Evolutionary conservation across 2,113 vertebrate genomes (phyloP).

Genomic region (Pseudopodoces humilis): DNA sequence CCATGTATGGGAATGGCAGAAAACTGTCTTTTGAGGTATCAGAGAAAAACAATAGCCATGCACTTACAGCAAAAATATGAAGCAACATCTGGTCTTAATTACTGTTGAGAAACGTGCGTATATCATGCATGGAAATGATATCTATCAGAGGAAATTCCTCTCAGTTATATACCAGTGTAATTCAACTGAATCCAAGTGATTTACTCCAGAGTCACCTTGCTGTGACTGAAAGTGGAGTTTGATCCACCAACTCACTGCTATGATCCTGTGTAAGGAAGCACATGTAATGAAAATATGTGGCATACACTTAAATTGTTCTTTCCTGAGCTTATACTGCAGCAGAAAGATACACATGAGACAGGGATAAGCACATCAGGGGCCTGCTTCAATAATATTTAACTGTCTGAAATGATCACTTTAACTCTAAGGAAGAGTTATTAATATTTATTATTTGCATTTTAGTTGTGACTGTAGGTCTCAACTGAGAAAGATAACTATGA

Average conservation of each 20-base stretch:
- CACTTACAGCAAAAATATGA: background rate
- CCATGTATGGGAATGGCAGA: constrained; percentile 17
- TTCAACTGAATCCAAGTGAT: background rate
- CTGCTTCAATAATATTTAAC: background rate
- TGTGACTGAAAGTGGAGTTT: background rate
- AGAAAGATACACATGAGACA: background rate
- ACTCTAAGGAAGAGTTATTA: constrained; percentile 8
- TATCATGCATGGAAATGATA: constrained; percentile 30
- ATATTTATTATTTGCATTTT: constrained; percentile 50
- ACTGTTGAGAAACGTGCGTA: background rate
- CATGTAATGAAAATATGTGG: background rate
- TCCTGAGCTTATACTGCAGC: background rate
- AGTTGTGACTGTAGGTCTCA: background rate
- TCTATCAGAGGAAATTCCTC: constrained; percentile 55
- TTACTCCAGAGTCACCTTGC: constrained; percentile 16
- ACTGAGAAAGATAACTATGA: background rate
- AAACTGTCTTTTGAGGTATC: constrained; percentile 4
- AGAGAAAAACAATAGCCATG: background rate
- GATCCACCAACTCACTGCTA: background rate
- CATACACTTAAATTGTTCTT: background rate
- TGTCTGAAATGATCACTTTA: constrained; percentile 40
- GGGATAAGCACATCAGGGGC: background rate
- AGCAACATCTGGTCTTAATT: constrained; percentile 26
- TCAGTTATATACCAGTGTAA: background rate
- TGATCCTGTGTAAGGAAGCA: background rate